Base-by-base conservation (phyloP, 1,140 invertebrate species). In the Trichomalopsis sarcophagae region DNA sequence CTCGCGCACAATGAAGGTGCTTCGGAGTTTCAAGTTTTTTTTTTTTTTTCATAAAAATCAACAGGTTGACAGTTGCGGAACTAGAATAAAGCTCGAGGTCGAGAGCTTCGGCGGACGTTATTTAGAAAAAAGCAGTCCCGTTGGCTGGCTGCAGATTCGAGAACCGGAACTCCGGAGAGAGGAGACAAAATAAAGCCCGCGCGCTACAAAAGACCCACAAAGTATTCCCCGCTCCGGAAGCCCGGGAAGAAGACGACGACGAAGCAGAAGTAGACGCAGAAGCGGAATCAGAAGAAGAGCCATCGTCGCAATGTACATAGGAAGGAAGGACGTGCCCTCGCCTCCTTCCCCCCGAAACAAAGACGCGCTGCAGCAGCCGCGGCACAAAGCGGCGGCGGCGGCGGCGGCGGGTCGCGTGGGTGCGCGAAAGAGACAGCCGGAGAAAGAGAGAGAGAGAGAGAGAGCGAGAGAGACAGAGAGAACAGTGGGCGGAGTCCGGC, bases 401-500 rank as follows among this genome's bases (percentile, higher is more conserved):
- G 55, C 55, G 6, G 23, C 23, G 1, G 30, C 27, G 5, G 68
- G 68, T 33, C 30, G 68, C 68, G 68, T 33, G 68, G 68, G 68
- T 71, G 68, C 2, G 55, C n/a, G 21, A 62, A 83, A 74, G 27
- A 40, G 69, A 66, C 55, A 84, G 21, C 11, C 30, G 50, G 33
- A 47, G 33, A 86, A 23, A 76, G 47, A 78, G 75, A n/a, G n/a
- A n/a, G n/a, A n/a, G n/a, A n/a, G n/a, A n/a, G n/a, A 79, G 68
- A 27, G n/a, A 68, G 71, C 21, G 14, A 83, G 80, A 88, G 77
- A 82, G 62, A 66, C 77, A 77, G 44, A 33, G 82, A 80, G 84
- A 84, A 84, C 83, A 87, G 71, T 62, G 69, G 76, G 73, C 81
- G 81, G 81, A 82, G 81, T 71, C 47, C 68, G 14, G 47, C 40